Evolutionary conservation across 2,888 invertebrate species (phyloP).

Genomic region (Ypsolopha scabrella): DNA sequence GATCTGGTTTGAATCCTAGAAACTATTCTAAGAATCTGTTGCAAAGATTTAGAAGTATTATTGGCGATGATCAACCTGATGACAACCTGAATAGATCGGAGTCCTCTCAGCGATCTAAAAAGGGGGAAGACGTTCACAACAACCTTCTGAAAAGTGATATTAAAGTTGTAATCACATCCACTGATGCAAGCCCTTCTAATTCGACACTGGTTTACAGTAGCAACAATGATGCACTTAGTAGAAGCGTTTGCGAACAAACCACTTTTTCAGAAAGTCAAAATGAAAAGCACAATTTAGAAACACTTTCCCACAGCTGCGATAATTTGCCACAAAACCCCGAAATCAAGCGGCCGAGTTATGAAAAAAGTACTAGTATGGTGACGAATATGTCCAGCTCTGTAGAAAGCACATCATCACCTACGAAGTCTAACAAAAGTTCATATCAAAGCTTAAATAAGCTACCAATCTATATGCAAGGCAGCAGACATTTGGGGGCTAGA

Average conservation of each 20-base stretch:
- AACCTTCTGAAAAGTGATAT: constrained; percentile 37
- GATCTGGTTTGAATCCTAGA: constrained; percentile 51
- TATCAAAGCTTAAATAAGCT: constrained; percentile 56
- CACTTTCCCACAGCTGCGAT: constrained; percentile 51
- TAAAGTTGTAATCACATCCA: constrained; percentile 51
- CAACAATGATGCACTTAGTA: constrained; percentile 41
- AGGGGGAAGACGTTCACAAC: constrained; percentile 24
- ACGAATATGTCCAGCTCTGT: constrained; percentile 34
- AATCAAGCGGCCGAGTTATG: constrained; percentile 30
- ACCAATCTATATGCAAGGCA: constrained; percentile 80
- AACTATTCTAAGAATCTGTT: constrained; percentile 59
- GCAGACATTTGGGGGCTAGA: constrained; percentile 85
- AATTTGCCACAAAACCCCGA: constrained; percentile 41
- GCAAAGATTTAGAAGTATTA: constrained; percentile 61
- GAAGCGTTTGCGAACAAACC: constrained; percentile 48
- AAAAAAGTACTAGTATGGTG: constrained; percentile 48
- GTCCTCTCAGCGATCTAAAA: constrained; percentile 16
- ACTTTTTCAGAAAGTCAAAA: constrained; percentile 47
- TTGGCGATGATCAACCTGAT: constrained; percentile 57
- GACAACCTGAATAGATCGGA: constrained; percentile 41
- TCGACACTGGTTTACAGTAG: constrained; percentile 30
- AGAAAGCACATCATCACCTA: constrained; percentile 31
- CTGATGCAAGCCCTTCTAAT: constrained; percentile 39
- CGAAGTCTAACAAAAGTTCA: constrained; percentile 48
- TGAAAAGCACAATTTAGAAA: constrained; percentile 49